Evolutionary conservation across 2,113 vertebrate species (phyloP).

Genomic region (Chroicocephalus ridibundus): DNA sequence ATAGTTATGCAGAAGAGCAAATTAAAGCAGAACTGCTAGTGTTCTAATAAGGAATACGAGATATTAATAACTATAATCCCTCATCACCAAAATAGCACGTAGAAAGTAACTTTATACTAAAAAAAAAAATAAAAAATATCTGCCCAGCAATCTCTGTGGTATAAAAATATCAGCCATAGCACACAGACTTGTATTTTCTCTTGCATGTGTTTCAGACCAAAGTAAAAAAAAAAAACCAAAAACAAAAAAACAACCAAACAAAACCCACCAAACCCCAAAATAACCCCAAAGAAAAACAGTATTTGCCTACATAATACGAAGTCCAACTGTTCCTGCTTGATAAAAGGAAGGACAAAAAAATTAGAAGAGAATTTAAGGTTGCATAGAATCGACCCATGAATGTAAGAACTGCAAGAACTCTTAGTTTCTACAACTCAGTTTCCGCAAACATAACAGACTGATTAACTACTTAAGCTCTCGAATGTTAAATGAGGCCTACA

Average conservation of each 20-base stretch:
- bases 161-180: neutral
- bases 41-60: neutral
- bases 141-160: neutral
- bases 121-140: neutral
- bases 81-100: neutral
- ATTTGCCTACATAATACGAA: neutral
- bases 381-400: neutral
- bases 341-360: neutral
- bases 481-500: neutral
- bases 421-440: neutral
- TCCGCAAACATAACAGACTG: neutral
- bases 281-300: neutral
- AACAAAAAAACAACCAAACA: neutral
- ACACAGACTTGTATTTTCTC: neutral
- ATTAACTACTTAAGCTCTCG: neutral
- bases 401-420: neutral
- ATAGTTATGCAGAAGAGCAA: neutral
- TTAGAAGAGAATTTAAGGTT: neutral
- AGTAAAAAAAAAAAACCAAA: neutral
- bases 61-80: neutral
- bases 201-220: neutral
- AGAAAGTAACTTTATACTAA: neutral
- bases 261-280: neutral
- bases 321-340: neutral
- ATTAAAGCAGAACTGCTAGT: neutral